Evolutionary conservation across 2,797 vertebrate species (phyloP), one percentile per base, ranked within the genome.

Genomic region (Paramormyrops hopkinsi): DNA sequence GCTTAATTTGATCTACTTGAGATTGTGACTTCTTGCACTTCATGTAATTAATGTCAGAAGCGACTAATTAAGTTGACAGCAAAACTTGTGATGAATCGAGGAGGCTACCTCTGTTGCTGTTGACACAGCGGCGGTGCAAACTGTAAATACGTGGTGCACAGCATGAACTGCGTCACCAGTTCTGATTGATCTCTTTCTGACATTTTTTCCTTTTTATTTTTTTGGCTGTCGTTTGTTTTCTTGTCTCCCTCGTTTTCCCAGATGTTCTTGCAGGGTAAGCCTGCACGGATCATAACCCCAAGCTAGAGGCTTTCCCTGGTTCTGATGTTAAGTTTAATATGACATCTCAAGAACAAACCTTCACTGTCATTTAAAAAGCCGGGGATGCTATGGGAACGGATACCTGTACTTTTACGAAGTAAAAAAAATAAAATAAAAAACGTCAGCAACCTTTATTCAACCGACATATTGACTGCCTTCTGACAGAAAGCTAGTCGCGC

Each of bases 1-100:
- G 92, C 94, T 95, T 96, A 96, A 96, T 96, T 96, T 96, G 95
- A 96, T 96, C 94, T 95, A 96, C 95, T 96, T 96, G 92, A 96
- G 95, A 96, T 95, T 95, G 94, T 93, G 94, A 95, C 94, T 95
- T 95, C 95, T 96, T 79, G 95, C 95, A 95, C 95, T 96, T 95
- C 94, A 95, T 95, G 93, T 95, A 96, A 96, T 96, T 96, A 96
- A 95, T 95, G 92, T 89, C 90, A 95, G 94, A 96, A 95, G 95
- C 93, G 94, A 95, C 95, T 96, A 96, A 96, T 96, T 96, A 95
- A 94, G 95, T 93, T 93, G 94, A 95, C 90, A 90, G 93, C 93
- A 86, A 94, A 95, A 94, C 88, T 88, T 92, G 92, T 92, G 89
- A 90, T 90, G 88, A 91, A 89, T 29, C 22, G 79, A 85, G 90